Base-by-base conservation (phyloP, 2,888 invertebrate genomes). In the Drosophila longiperda region DNA sequence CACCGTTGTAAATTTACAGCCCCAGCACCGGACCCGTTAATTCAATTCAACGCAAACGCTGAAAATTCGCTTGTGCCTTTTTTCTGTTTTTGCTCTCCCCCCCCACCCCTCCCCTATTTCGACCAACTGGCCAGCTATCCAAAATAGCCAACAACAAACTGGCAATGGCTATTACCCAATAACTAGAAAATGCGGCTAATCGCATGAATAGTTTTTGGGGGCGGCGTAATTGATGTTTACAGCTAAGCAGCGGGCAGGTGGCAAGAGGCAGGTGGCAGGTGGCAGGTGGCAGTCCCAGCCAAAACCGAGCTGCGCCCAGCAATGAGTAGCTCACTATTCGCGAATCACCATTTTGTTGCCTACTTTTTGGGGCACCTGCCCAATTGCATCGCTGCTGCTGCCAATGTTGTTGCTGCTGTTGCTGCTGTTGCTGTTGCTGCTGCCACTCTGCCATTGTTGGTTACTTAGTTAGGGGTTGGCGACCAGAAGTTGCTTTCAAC, bases 211-310 rank as follows among this genome's bases (percentile, higher is more conserved):
- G 87, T 90, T 87, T 45, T 87, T 68, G 67, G 82, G 82, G 84
- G 81, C 84, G 73, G 75, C 69, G 90, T 87, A 87, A 87, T 90
- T 87, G 90, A 87, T 87, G 90, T 87, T 89, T 90, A 87, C 89
- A 78, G 80, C 71, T 66, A 74, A 78, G 69, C 76, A 70, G 81
- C 40, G 48, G 48, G 20, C 32, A n/a, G n/a, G n/a, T n/a, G n/a
- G n/a, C n/a, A n/a, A n/a, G n/a, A n/a, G n/a, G n/a, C n/a, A n/a
- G n/a, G n/a, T n/a, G n/a, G n/a, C n/a, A n/a, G n/a, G n/a, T n/a
- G n/a, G n/a, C n/a, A n/a, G n/a, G n/a, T n/a, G 48, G 20, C 32
- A 32, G 50, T n/a, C 26, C 33, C 38, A 57, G 36, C 50, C 26
- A 12, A 29, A 32, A 34, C 53, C 53, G 68, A 61, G n/a, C 49